phyloP scores from a whole-genome alignment of 2,797 vertebrate genomes.

The Anguilla marmorata region DNA sequence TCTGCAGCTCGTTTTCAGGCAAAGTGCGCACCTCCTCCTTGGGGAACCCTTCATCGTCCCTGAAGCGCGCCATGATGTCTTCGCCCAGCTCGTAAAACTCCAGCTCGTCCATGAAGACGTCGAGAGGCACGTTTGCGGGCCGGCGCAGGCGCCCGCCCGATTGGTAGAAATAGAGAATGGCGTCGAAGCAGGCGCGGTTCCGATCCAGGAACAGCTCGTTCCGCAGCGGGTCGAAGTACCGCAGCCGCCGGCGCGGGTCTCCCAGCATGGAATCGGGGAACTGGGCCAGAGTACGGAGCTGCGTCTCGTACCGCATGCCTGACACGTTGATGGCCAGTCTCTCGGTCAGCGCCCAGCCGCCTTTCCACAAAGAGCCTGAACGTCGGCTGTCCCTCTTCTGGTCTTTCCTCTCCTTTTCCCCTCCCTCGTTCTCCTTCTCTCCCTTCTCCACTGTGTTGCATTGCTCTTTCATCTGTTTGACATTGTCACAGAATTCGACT shows the following conservation, averaged over 20 bases:
- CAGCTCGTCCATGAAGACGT: slow-evolving; percentile 89
- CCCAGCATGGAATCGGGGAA: slow-evolving; percentile 87
- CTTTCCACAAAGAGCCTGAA: slow-evolving; percentile 60
- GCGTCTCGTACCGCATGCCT: slow-evolving; percentile 86
- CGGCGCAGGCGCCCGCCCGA: slow-evolving; percentile 83
- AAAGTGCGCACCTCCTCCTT: slow-evolving; percentile 73
- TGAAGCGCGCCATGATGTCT: slow-evolving; percentile 77
- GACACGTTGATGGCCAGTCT: slow-evolving; percentile 88
- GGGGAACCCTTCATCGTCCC: slow-evolving; percentile 83
- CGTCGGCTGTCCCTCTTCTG: slow-evolving; percentile 55
- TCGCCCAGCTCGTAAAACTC: slow-evolving; percentile 84
- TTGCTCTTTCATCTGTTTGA: background rate
- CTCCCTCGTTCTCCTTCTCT: slow-evolving; percentile 12
- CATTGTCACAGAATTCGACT: background rate
- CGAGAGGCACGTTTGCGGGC: slow-evolving; percentile 82
- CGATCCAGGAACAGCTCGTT: slow-evolving; percentile 89
- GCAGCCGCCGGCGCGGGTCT: slow-evolving; percentile 75
- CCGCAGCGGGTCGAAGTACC: slow-evolving; percentile 82
- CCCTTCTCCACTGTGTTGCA: slow-evolving; percentile 19
- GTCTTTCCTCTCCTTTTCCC: slow-evolving; percentile 52
- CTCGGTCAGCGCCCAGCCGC: slow-evolving; percentile 63
- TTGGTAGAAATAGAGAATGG: slow-evolving; percentile 90
- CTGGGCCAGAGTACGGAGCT: slow-evolving; percentile 79
- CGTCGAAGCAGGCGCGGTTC: slow-evolving; percentile 86
- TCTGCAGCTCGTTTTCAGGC: slow-evolving; percentile 70